Conservation (phyloP, 64 coral and sea anemone genomes). For the Pocillopora damicornis region DNA sequence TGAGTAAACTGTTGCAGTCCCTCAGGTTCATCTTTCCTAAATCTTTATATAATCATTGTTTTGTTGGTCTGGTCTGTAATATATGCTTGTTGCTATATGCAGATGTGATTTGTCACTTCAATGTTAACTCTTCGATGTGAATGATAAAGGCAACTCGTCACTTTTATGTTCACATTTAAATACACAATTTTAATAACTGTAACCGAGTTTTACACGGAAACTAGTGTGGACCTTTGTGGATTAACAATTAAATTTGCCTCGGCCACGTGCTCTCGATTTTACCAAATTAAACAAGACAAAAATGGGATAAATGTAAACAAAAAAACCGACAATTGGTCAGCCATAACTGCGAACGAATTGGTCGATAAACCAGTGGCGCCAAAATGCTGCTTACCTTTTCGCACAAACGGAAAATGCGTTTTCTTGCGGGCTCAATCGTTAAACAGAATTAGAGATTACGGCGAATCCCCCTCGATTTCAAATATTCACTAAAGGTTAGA, state of each 20-base stretch:
- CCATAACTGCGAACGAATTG: neutral
- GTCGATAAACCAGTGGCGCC: neutral
- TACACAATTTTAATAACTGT: neutral
- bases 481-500: slow-evolving; percentile 18
- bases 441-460: neutral
- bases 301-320: slow-evolving; percentile 30
- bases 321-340: slow-evolving; percentile 7
- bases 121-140: neutral
- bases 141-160: neutral
- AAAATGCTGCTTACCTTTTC: neutral
- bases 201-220: neutral
- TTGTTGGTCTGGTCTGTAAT: neutral
- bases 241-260: slow-evolving; percentile 2
- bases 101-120: neutral
- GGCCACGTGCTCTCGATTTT: slow-evolving; percentile 22
- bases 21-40: neutral
- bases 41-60: slow-evolving; percentile 4
- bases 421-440: neutral
- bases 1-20: neutral
- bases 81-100: slow-evolving; percentile 5
- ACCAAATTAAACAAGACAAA: slow-evolving; percentile 29
- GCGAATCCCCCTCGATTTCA: slow-evolving; percentile 5
- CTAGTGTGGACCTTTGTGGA: neutral
- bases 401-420: neutral
- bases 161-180: neutral